A percentile compares a stretch with the other conserved stretches of the same genome.
phyloP scores from a whole-genome alignment of 2,888 invertebrate species.

The Lithosia quadra region DNA sequence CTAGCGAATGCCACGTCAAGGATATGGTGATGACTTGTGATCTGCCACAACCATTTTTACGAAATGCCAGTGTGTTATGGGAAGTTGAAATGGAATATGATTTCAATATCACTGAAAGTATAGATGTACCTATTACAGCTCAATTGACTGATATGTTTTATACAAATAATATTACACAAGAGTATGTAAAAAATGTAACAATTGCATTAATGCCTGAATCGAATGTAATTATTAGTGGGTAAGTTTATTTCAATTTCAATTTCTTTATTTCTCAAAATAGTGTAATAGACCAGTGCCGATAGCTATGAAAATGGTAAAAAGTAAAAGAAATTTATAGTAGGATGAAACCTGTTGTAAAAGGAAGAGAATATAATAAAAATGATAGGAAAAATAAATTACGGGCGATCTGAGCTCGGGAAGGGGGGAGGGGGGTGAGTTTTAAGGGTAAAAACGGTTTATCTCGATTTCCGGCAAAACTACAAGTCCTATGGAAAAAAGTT shows the following conservation, averaged over 20 bases:
- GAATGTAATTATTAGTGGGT: conserved; percentile 69
- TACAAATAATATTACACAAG: conserved; percentile 59
- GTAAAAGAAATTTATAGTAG: no score
- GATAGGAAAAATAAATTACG: no score
- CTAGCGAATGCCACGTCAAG: conserved; percentile 67
- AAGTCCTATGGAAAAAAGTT: no score
- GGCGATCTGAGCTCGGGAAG: no score
- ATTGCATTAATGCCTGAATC: conserved; percentile 63
- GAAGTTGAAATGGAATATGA: conserved; percentile 74
- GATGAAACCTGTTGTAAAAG: no score
- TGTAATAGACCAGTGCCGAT: no score
- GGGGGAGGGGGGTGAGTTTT: no score
- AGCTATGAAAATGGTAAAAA: no score
- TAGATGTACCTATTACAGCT: conserved; percentile 58
- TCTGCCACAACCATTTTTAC: conserved; percentile 68
- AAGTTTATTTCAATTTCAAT: conserved; percentile 36
- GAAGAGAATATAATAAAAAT: no score
- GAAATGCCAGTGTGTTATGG: conserved; percentile 63
- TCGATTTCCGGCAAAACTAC: no score
- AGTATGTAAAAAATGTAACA: conserved; percentile 49
- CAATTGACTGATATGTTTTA: conserved; percentile 65
- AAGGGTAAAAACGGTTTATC: no score
- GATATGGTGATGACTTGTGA: conserved; percentile 66
- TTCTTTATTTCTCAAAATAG: no score
- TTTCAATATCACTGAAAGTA: conserved; percentile 51